Base-by-base conservation (phyloP, 2,113 vertebrate species). In the Periophthalmus modestus region DNA sequence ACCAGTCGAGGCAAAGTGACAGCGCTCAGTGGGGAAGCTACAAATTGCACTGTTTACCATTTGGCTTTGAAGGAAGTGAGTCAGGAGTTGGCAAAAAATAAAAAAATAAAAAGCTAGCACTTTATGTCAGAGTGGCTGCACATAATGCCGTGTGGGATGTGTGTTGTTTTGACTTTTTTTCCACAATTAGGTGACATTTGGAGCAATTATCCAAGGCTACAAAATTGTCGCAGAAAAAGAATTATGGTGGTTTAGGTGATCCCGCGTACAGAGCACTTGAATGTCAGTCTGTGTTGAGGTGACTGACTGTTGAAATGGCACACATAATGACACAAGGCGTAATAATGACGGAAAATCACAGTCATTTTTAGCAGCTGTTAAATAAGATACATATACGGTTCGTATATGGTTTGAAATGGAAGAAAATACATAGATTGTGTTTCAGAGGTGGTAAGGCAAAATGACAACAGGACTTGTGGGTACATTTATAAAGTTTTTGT, bases 181-280 rank as follows among this genome's bases (percentile, higher is more conserved):
- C 75, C 70, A 83, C 89, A 91, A 88, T 88, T 87, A 82, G 70
- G 78, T 87, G 84, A 87, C 81, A 90, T 88, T 91, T 88, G 69
- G 79, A 71, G 84, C 84, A 90, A 90, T 92, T 90, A 90, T 88
- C 80, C 54, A 66, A 80, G 69, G 82, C 73, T 85, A 73, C 76
- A 83, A 65, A 86, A 86, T 86, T 84, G 82, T 85, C 62, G 66
- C 70, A 4, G 74, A 79, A 4, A 73, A 79, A 62, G 74, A 79
- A 82, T 82, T 71, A 33, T 74, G 33, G 76, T 57, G n/a, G 65
- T 83, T 85, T 81, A 80, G 72, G 24, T 82, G 72, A 73, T 85
- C 74, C 84, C 65, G 79, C 78, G 75, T 58, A 66, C 66, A 54
- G 70, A 74, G 74, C 76, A 57, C 72, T 83, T 81, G 74, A 90